Conservation (phyloP, 2,888 invertebrate species). For the Taphrorychus bicolor region DNA sequence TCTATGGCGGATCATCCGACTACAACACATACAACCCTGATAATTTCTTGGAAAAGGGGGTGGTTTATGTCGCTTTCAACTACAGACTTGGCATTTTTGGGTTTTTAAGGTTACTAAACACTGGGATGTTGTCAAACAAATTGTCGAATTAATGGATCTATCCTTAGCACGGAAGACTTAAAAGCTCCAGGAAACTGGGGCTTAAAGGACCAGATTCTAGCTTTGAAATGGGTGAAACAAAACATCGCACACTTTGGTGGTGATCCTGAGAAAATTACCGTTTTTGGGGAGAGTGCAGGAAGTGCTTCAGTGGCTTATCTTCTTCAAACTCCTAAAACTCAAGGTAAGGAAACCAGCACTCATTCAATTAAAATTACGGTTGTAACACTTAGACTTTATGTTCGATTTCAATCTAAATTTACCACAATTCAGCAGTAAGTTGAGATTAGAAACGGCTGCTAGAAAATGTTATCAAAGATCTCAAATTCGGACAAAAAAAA, state of each 20-base stretch:
- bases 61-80: conserved; percentile 72
- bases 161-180: conserved; percentile 42
- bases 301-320: conserved; percentile 45
- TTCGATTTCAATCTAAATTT: too few species aligned
- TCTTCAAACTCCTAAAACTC: conserved; percentile 40
- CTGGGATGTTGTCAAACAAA: too few species aligned
- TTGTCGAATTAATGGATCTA: not conserved
- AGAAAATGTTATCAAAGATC: too few species aligned
- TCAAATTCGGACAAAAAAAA: too few species aligned
- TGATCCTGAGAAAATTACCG: conserved; percentile 44
- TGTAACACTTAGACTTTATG: too few species aligned
- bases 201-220: conserved; percentile 47
- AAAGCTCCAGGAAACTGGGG: conserved; percentile 47
- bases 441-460: too few species aligned
- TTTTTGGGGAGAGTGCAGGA: conserved; percentile 48
- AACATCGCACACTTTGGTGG: conserved; percentile 47
- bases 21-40: conserved; percentile 32
- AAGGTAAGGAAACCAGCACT: too few species aligned
- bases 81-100: conserved; percentile 75
- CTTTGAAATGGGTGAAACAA: conserved; percentile 45
- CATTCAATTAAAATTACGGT: too few species aligned
- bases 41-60: conserved; percentile 66
- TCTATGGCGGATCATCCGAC: conserved; percentile 43
- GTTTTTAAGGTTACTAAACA: conserved; percentile 65
- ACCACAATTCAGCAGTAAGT: too few species aligned